Evolutionary conservation across 2,113 vertebrate genomes (phyloP).

Genomic region (Entomyzon cyanotis): DNA sequence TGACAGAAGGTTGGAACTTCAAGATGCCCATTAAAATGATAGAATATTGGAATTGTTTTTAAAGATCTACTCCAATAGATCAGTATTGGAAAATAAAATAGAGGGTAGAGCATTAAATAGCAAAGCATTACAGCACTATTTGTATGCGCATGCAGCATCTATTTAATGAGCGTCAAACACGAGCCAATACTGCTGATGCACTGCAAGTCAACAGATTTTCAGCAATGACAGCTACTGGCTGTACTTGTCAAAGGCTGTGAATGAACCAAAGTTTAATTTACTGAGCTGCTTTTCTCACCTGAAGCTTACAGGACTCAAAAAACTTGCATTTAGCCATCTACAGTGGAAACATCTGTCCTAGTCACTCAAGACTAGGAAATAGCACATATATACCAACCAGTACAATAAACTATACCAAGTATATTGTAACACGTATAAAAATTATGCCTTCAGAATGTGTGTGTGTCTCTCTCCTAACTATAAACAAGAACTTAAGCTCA

Average conservation of each 20-base stretch:
- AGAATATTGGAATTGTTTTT: background rate
- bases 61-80: background rate
- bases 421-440: background rate
- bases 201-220: conserved; percentile 6
- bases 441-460: background rate
- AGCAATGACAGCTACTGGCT: background rate
- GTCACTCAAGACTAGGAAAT: background rate
- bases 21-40: background rate
- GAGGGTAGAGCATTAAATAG: background rate
- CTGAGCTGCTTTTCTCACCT: background rate
- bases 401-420: background rate
- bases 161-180: conserved; percentile 4
- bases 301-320: background rate
- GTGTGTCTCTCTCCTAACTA: background rate
- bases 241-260: background rate
- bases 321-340: background rate
- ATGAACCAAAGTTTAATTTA: background rate
- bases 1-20: conserved; percentile 11
- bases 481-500: background rate
- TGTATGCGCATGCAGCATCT: conserved; percentile 27
- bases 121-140: background rate
- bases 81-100: conserved; percentile 16
- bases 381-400: background rate
- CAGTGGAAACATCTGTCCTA: background rate
- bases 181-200: background rate